Base-by-base conservation (phyloP, 2,797 vertebrate genomes). In the Leptoclinus maculatus region DNA sequence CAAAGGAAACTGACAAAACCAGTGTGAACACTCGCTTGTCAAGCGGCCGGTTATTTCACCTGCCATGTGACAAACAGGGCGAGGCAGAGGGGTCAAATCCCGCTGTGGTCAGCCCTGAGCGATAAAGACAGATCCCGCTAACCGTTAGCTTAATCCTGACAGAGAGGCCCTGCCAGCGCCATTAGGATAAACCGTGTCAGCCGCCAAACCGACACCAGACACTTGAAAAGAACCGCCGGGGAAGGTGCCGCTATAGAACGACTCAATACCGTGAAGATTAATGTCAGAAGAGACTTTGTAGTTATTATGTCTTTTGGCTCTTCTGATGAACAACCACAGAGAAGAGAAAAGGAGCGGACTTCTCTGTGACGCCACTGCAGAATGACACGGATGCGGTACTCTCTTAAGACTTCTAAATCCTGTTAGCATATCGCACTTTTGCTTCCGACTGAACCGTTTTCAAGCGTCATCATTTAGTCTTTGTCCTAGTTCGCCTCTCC, bases 91-190 rank as follows among this genome's bases (percentile, higher is more conserved):
- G 49, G 49, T 88, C 84, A 90, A 72, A 88, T 84, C 88, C 71
- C 7, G 63, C 72, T 17, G 73, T 43, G 76, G 86, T 77, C 78
- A 80, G 84, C 83, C 86, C 65, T 77, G 78, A 85, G 73, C 47
- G 82, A 92, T 91, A 89, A 91, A 80, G 84, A 87, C 87, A 76
- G 89, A 87, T 84, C 88, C 83, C 79, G 78, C 65, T 67, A 77
- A 83, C 89, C 39, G 82, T 83, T 86, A 49, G 87, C 84, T 90
- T 90, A 93, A 93, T 92, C 93, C 89, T 62, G 83, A 92, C 89
- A 83, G 71, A 87, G 88, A 80, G 83, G 79, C 77, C 66, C 80
- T 88, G 90, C 86, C 92, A 91, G 83, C 87, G 78, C 79, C 92
- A 91, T 92, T 90, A 93, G 85, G 83, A 80, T 87, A 84, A 90